Evolutionary conservation across 2,113 vertebrate species (phyloP).

Genomic region (Coracopsis vasa): DNA sequence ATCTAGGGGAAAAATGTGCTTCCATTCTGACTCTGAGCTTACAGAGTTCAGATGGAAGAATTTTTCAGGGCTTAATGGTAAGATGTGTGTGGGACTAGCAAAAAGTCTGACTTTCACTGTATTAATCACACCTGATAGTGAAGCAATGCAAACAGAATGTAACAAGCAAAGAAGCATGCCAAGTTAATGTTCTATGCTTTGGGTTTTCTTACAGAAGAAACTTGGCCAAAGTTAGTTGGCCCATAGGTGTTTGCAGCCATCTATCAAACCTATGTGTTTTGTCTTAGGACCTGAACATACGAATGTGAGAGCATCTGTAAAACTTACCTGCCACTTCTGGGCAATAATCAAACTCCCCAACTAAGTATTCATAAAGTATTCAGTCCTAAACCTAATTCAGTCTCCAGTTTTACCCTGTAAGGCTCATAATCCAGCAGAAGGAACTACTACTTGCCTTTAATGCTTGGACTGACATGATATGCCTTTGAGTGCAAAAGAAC

Average conservation of each 20-base stretch:
- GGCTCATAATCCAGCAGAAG: rapidly evolving
- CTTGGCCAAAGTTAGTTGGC: not conserved
- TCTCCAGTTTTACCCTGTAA: not conserved
- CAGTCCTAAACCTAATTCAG: not conserved
- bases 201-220: not conserved
- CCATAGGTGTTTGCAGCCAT: not conserved
- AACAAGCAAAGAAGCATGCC: not conserved
- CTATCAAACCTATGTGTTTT: not conserved
- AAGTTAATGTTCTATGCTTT: not conserved
- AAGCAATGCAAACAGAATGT: not conserved
- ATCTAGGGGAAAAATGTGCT: not conserved
- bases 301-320: not conserved
- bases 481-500: not conserved
- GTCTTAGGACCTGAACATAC: not conserved
- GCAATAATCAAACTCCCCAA: not conserved
- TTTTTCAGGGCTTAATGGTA: not conserved
- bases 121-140: not conserved
- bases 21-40: not conserved
- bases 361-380: not conserved
- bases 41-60: not conserved
- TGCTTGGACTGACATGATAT: not conserved
- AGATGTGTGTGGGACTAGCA: not conserved
- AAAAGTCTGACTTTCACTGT: not conserved
- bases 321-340: not conserved
- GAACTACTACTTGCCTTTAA: not conserved